phyloP scores from a whole-genome alignment of 2,797 vertebrate genomes.

The Tamandua tetradactyla region DNA sequence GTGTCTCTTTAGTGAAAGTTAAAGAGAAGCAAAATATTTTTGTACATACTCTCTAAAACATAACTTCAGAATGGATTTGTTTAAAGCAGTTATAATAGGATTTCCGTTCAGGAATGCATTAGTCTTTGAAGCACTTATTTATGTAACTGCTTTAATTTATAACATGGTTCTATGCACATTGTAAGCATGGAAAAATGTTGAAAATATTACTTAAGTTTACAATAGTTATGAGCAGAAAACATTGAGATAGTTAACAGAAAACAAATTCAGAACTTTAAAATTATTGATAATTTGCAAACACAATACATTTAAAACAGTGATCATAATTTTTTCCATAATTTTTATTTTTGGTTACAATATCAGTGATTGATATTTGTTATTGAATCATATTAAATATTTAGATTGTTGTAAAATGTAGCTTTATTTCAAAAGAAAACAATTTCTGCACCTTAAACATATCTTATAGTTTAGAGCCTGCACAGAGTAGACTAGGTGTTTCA shows the following conservation, averaged over 20 bases:
- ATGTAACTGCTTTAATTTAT: background rate
- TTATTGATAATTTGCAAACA: no score
- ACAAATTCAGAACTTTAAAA: background rate
- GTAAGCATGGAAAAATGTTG: background rate
- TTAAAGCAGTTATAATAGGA: background rate
- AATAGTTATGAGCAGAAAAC: background rate
- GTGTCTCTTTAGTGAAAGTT: background rate
- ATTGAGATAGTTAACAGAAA: background rate
- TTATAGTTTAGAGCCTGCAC: background rate
- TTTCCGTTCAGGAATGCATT: background rate
- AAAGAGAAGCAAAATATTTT: no score
- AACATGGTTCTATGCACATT: background rate
- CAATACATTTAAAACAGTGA: background rate
- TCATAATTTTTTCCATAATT: no score
- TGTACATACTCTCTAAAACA: background rate
- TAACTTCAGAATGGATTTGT: background rate
- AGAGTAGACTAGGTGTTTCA: background rate
- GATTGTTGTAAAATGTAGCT: background rate
- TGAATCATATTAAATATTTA: no score
- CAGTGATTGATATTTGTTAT: no score
- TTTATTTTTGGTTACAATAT: background rate
- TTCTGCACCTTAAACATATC: background rate
- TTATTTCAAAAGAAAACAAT: background rate
- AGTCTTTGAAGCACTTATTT: background rate
- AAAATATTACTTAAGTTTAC: no score